A percentile compares a stretch with the other conserved stretches of the same genome.
Conservation (phyloP, 2,113 vertebrate species). For the Pachypanchax playfairii region DNA sequence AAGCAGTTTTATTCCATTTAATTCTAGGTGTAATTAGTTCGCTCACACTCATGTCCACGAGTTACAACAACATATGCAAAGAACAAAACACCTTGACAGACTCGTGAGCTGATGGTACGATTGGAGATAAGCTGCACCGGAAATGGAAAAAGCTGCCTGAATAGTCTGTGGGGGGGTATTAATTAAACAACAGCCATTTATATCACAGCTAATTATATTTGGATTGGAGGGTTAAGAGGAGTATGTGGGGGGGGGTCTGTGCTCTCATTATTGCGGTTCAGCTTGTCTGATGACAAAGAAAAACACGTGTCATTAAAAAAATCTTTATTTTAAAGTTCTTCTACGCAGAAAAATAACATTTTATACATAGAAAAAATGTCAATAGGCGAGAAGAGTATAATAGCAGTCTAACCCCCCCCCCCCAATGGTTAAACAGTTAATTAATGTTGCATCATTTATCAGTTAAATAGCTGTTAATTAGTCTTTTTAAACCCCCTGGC, state of each 20-base stretch:
- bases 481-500: conserved; percentile 83
- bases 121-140: conserved; percentile 50
- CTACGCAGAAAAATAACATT: neutral
- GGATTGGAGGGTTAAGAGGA: conserved; percentile 56
- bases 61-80: conserved; percentile 21
- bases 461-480: conserved; percentile 84
- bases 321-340: neutral
- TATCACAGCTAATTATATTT: conserved; percentile 79
- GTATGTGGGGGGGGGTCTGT: conserved; percentile 46
- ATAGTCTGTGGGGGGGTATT: conserved; percentile 55
- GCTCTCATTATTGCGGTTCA: conserved; percentile 55
- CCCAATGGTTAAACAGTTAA: conserved; percentile 79
- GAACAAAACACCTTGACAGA: conserved; percentile 37
- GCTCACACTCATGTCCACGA: conserved; percentile 12
- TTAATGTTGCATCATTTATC: conserved; percentile 85
- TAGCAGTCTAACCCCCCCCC: conserved; percentile 47
- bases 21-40: neutral
- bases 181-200: conserved; percentile 75
- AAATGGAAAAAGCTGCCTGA: conserved; percentile 67
- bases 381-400: conserved; percentile 1
- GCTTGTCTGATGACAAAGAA: conserved; percentile 42
- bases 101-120: conserved; percentile 43
- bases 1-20: conserved; percentile 2
- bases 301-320: conserved; percentile 40
- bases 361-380: conserved; percentile 1